phyloP scores from a whole-genome alignment of 2,888 invertebrate genomes.

The Sycophila texana region DNA sequence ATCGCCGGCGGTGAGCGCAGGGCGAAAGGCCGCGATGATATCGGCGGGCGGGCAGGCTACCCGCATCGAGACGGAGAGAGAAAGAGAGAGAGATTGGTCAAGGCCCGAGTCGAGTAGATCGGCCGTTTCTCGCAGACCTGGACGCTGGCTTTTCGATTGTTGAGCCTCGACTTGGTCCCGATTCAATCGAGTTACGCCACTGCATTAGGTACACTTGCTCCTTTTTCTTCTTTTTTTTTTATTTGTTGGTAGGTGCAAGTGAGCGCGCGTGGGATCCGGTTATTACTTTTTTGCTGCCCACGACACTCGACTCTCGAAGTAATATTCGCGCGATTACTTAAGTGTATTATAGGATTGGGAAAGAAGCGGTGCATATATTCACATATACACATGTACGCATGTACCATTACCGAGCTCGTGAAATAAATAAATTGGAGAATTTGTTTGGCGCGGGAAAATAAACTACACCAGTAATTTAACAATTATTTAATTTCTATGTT shows the following conservation, averaged over 20 bases:
- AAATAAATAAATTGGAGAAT: no score
- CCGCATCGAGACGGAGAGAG: slow-evolving; percentile 3
- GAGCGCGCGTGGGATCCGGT: neutral
- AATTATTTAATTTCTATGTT: no score
- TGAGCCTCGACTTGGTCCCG: slow-evolving; percentile 1
- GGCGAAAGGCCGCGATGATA: slow-evolving; percentile 35
- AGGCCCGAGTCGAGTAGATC: slow-evolving; percentile 17
- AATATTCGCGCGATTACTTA: no score
- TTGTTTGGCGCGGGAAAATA: no score
- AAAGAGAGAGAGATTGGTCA: slow-evolving; percentile 35
- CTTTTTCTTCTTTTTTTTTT: no score
- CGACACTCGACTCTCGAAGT: no score
- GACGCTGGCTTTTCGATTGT: slow-evolving; percentile 7
- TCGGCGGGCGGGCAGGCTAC: neutral
- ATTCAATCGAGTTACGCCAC: slow-evolving; percentile 45
- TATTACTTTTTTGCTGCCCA: no score
- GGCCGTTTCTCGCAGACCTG: neutral
- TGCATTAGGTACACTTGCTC: no score
- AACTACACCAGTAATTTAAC: no score
- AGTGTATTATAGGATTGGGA: neutral
- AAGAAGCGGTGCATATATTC: neutral
- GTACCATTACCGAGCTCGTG: neutral
- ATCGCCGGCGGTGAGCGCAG: neutral
- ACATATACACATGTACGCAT: neutral
- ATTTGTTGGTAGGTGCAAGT: neutral